A percentile compares a stretch with the other conserved stretches of the same genome.
These are phyloP conservation scores for Motacilla tschutschensis DNA, from an alignment of 2,113 vertebrate species.

Conservation along the genomic window DNA sequence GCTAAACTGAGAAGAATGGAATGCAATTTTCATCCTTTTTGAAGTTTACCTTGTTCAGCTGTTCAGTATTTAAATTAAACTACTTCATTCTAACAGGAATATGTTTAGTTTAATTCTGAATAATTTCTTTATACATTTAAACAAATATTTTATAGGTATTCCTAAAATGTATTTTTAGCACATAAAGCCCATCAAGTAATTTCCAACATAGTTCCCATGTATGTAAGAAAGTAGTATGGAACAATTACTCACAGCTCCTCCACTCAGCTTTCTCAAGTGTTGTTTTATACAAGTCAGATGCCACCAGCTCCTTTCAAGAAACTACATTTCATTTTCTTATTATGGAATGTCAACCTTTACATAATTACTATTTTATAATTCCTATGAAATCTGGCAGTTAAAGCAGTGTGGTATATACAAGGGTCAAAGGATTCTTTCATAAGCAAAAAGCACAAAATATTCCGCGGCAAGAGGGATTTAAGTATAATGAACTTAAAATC, in stretches of 20 bases:
- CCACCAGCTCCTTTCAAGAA: not conserved
- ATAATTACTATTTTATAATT: not conserved
- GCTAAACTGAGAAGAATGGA: not conserved
- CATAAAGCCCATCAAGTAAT: not conserved
- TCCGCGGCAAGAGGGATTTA: not conserved
- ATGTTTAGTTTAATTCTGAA: not conserved
- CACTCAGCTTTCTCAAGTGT: not conserved
- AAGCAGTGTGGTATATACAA: not conserved
- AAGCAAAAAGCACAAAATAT: not conserved
- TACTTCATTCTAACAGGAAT: not conserved
- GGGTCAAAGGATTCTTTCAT: conserved; percentile 2
- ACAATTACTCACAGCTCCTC: not conserved
- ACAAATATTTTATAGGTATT: not conserved
- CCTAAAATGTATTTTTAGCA: not conserved
- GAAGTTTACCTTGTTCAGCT: not conserved
- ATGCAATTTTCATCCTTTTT: conserved; percentile 11
- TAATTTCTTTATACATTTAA: not conserved
- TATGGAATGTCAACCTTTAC: not conserved
- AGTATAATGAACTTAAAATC: not conserved
- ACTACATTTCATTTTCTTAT: not conserved
- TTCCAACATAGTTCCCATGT: not conserved
- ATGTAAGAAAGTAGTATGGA: not conserved
- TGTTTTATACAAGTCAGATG: not conserved
- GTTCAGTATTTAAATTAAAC: not conserved
- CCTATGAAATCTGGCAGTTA: not conserved